Conservation (phyloP, 2,113 vertebrate genomes). For the Corvus moneduloides region DNA sequence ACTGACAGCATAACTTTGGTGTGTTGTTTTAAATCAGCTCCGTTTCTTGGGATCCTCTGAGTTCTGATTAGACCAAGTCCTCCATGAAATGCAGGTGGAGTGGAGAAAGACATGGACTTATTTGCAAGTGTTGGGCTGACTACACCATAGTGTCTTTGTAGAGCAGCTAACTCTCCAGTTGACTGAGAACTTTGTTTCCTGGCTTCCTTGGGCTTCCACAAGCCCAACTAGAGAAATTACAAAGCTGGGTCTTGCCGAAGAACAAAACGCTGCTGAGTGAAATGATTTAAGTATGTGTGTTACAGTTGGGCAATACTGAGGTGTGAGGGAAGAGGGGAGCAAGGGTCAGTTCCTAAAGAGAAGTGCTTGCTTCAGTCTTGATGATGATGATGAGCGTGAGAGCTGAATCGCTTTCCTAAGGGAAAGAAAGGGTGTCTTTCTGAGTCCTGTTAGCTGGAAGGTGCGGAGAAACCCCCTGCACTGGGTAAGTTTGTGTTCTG, state of each 20-base stretch:
- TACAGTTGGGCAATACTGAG: background rate
- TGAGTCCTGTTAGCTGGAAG: background rate
- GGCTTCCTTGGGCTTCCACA: background rate
- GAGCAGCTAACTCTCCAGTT: background rate
- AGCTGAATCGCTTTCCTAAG: background rate
- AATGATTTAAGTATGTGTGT: background rate
- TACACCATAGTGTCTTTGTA: background rate
- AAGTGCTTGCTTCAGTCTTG: background rate
- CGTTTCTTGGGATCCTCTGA: background rate
- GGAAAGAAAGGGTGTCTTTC: background rate
- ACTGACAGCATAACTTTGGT: background rate
- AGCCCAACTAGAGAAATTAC: background rate
- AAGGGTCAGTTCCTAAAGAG: background rate
- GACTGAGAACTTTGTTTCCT: background rate
- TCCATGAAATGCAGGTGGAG: background rate
- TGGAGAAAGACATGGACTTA: background rate
- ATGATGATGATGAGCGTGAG: background rate
- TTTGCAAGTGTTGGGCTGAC: background rate
- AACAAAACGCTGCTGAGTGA: background rate
- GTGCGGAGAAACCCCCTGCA: background rate
- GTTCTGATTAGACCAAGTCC: background rate
- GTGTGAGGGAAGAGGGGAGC: background rate
- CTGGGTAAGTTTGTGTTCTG: background rate
- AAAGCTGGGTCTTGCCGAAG: background rate
- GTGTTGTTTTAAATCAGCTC: background rate